Conservation (phyloP, 1,140 invertebrate species). For the Lanistes nyassanus region DNA sequence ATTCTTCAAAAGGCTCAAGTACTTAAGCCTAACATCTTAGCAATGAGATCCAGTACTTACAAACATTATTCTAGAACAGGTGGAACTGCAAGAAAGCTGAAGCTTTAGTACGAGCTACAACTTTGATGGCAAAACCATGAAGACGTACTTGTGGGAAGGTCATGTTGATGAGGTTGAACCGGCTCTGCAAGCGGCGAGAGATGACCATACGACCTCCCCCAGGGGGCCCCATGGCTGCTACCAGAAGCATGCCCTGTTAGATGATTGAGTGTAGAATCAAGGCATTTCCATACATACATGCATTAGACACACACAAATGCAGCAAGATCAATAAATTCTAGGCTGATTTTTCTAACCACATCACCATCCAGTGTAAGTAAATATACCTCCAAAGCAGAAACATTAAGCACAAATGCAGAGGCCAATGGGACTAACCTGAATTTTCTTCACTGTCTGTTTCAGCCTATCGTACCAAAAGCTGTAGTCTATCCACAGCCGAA, state of each 20-base stretch:
- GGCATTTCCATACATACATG: too few relatives aligned
- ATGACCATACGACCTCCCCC: constrained; percentile 83
- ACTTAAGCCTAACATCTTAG: constrained; percentile 1
- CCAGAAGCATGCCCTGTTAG: constrained; percentile 78
- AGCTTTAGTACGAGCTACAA: too few relatives aligned
- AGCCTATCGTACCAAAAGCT: constrained; percentile 81
- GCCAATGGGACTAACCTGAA: constrained; percentile 74
- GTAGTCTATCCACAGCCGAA: constrained; percentile 87
- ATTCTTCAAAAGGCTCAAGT: constrained; percentile 16
- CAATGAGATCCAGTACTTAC: background rate
- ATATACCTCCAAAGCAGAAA: too few relatives aligned
- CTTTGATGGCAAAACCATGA: too few relatives aligned
- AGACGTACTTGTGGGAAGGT: constrained; percentile 75
- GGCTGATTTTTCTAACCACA: too few relatives aligned
- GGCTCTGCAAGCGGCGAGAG: constrained; percentile 78
- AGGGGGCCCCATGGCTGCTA: constrained; percentile 83
- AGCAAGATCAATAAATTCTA: too few relatives aligned
- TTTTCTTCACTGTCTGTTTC: constrained; percentile 79
- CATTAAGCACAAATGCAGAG: too few relatives aligned
- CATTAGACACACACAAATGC: too few relatives aligned
- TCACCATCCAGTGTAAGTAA: too few relatives aligned
- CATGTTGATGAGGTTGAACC: constrained; percentile 85
- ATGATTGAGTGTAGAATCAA: constrained; percentile 16
- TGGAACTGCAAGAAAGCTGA: too few relatives aligned
- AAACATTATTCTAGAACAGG: background rate